Percentiles rank a stretch among this genome's conserved stretches.
Conservation (phyloP, 2,797 vertebrate species). For the Molossus molossus region DNA sequence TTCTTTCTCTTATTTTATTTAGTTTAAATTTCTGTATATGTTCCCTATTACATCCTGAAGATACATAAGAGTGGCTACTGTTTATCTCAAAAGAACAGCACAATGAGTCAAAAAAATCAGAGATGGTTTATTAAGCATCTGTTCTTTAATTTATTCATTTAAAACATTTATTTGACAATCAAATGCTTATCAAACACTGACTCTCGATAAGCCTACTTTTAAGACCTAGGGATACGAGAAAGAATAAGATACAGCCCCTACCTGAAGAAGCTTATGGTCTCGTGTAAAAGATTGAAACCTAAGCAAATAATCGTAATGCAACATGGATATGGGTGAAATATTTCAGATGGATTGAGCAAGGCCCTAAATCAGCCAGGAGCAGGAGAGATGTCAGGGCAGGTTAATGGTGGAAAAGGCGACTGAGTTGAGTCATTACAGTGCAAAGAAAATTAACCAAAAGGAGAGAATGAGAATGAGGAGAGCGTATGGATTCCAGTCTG, state of each 20-base stretch:
- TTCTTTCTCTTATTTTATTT: slow-evolving; percentile 37
- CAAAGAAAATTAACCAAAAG: neutral
- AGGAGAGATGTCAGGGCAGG: neutral
- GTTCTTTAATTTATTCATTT: slow-evolving; percentile 18
- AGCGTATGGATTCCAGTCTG: neutral
- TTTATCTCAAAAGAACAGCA: neutral
- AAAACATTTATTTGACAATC: neutral
- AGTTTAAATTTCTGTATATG: neutral
- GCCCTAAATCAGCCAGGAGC: neutral
- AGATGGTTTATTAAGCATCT: neutral
- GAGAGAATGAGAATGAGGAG: neutral
- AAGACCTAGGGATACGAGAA: neutral
- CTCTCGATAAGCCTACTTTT: neutral
- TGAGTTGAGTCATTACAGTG: neutral
- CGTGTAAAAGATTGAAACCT: neutral
- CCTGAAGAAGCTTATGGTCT: neutral
- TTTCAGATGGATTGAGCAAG: no score
- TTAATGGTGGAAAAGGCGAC: neutral
- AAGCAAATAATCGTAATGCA: neutral
- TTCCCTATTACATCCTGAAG: neutral
- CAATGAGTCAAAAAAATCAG: neutral
- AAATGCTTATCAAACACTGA: neutral
- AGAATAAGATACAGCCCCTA: neutral
- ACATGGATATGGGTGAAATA: no score
- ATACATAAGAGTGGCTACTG: neutral